Conservation (phyloP, 1,140 invertebrate species). For the Bombus cullumanus region DNA sequence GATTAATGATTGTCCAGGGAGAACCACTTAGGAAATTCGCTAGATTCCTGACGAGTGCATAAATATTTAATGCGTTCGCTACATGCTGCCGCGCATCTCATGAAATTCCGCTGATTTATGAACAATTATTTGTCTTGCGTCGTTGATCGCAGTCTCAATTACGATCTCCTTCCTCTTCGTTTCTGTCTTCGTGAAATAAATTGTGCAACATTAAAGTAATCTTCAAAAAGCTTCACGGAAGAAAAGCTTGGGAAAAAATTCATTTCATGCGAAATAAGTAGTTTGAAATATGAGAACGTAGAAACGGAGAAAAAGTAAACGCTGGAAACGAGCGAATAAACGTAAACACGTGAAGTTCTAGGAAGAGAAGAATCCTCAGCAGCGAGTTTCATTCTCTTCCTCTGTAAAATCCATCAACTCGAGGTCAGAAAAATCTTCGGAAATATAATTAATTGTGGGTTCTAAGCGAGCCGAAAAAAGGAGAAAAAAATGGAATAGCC, state of each 20-base stretch:
- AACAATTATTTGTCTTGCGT: constrained; percentile 39
- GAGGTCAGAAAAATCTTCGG: constrained; percentile 21
- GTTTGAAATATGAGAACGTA: background rate
- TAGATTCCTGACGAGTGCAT: constrained; percentile 42
- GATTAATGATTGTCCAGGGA: constrained; percentile 31
- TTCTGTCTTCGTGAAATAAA: background rate
- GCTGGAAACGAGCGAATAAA: background rate
- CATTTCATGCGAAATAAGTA: background rate
- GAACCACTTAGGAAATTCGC: constrained; percentile 33
- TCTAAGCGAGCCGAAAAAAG: background rate
- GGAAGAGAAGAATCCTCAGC: background rate
- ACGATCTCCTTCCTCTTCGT: background rate
- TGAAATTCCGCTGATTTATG: constrained; percentile 45
- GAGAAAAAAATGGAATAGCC: constrained; percentile 40
- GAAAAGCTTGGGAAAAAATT: background rate
- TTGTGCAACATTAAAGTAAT: background rate
- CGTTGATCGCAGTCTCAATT: constrained; percentile 22
- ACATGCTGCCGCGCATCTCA: background rate
- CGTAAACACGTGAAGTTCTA: background rate
- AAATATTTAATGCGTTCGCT: constrained; percentile 46
- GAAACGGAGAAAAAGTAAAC: background rate
- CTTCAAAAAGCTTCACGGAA: background rate
- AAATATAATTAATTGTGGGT: constrained; percentile 45
- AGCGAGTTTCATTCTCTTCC: background rate
- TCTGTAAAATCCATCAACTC: constrained; percentile 23